A percentile compares a stretch with the other conserved stretches of the same genome.
These are phyloP conservation scores for Prochilodus magdalenae DNA, from an alignment of 2,113 vertebrate species.

Conservation along the genomic window DNA sequence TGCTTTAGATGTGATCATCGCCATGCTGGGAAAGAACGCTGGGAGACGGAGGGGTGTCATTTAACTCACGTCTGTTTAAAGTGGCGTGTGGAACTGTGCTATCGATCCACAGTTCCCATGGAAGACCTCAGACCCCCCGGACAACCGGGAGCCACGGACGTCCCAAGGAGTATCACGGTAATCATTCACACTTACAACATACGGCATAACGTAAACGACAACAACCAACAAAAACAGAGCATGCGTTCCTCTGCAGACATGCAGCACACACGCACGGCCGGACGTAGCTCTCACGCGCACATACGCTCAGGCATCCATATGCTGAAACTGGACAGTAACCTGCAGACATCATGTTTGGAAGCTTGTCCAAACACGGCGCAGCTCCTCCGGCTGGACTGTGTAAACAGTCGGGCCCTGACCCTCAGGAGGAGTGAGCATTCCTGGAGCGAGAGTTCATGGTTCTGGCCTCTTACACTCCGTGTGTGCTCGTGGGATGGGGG, in stretches of 20 bases:
- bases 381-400: slow-evolving; percentile 74
- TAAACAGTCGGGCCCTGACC: slow-evolving; percentile 79
- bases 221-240: neutral
- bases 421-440: slow-evolving; percentile 69
- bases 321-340: slow-evolving; percentile 28
- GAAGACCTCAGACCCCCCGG: too few relatives aligned
- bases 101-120: too few relatives aligned
- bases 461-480: slow-evolving; percentile 59
- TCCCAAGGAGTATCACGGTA: too few relatives aligned
- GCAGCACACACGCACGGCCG: slow-evolving; percentile 28
- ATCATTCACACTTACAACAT: too few relatives aligned
- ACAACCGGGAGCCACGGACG: too few relatives aligned
- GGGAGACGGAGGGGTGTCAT: too few relatives aligned
- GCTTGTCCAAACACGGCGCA: slow-evolving; percentile 79
- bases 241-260: neutral
- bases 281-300: neutral
- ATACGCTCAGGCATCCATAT: slow-evolving; percentile 7
- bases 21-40: too few relatives aligned
- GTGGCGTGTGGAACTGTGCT: too few relatives aligned
- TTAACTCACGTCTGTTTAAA: too few relatives aligned
- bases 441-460: slow-evolving; percentile 65
- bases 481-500: slow-evolving; percentile 29
- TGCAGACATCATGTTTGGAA: slow-evolving; percentile 76
- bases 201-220: too few relatives aligned
- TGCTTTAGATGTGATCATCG: too few relatives aligned